Conservation (phyloP, 2,888 invertebrate genomes). For the Orthosia incerta region DNA sequence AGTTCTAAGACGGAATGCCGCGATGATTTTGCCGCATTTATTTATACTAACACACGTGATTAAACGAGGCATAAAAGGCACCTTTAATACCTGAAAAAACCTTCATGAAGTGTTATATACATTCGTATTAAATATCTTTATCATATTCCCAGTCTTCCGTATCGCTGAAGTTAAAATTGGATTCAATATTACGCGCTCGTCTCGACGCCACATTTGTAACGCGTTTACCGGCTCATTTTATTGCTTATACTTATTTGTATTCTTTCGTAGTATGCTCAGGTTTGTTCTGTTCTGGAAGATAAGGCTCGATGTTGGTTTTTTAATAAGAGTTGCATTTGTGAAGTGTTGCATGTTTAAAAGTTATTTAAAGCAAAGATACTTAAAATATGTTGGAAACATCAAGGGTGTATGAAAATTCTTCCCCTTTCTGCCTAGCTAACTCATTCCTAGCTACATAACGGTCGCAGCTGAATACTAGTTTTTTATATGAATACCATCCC, state of each 20-base stretch:
- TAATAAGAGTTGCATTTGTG: background rate
- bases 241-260: background rate
- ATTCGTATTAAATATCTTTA: conserved; percentile 43
- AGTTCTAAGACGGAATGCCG: too few species aligned
- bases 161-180: conserved; percentile 56
- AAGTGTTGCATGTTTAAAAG: background rate
- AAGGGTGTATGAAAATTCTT: background rate
- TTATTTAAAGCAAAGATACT: background rate
- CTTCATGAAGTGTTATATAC: background rate
- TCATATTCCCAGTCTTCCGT: conserved; percentile 29
- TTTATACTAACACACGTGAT: background rate
- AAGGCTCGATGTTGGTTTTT: background rate
- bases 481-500: too few species aligned
- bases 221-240: conserved; percentile 13
- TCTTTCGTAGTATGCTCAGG: background rate
- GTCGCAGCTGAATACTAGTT: too few species aligned
- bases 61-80: too few species aligned
- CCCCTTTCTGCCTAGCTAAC: too few species aligned
- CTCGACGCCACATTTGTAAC: conserved; percentile 40
- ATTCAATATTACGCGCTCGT: conserved; percentile 46
- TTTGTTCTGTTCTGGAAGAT: background rate
- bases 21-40: background rate
- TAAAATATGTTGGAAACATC: background rate
- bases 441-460: too few species aligned
- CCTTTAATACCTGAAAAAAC: too few species aligned